Conservation (phyloP, 2,797 vertebrate genomes). For the Loriculus beryllinus region DNA sequence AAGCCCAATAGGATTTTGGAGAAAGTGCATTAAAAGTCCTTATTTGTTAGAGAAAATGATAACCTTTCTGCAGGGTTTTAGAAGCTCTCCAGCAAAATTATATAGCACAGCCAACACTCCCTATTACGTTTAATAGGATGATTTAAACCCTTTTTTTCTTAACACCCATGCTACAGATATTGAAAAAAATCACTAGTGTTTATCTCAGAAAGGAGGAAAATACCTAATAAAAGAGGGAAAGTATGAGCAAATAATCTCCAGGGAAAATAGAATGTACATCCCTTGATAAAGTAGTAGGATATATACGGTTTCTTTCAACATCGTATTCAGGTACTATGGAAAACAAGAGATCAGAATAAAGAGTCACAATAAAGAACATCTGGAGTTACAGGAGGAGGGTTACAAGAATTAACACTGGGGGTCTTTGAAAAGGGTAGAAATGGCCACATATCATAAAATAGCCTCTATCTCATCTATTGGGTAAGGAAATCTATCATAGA, state of each 20-base stretch:
- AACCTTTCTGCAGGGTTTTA: background rate
- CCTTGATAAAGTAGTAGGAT: background rate
- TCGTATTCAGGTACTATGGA: background rate
- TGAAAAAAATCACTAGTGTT: background rate
- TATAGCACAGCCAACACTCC: background rate
- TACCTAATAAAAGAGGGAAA: background rate
- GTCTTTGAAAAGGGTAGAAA: background rate
- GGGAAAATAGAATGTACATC: background rate
- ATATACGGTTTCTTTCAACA: background rate
- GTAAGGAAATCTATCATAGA: background rate
- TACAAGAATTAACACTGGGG: background rate
- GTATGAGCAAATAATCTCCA: background rate
- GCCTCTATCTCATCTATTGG: rapidly evolving
- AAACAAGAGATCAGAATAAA: background rate
- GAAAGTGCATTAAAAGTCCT: background rate
- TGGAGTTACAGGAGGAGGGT: background rate
- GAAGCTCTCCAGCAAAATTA: background rate
- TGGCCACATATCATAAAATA: rapidly evolving
- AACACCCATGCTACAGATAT: background rate
- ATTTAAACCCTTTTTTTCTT: background rate
- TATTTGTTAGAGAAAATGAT: background rate
- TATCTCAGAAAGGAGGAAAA: background rate
- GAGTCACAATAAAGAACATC: background rate
- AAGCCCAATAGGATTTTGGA: background rate
- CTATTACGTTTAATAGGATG: background rate